Base-by-base conservation (phyloP, 1,140 invertebrate species). In the Apis dorsata region DNA sequence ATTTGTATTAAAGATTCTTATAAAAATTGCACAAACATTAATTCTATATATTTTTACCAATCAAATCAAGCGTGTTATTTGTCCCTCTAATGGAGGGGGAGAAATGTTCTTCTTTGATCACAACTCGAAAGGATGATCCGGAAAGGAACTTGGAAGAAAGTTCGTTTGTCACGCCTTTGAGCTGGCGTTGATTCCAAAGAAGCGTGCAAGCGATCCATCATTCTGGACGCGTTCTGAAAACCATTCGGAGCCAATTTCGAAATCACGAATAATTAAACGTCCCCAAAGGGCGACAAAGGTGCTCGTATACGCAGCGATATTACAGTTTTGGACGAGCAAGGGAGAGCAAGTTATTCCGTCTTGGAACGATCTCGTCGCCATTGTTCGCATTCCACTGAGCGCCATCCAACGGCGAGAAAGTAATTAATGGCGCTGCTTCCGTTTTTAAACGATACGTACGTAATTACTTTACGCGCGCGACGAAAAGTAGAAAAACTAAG, bases 241-340 rank as follows among this genome's bases (percentile, higher is more conserved):
- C 59, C 57, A 49, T 5, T 28, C 49, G 12, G 15, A 11, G 4
- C 59, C 34, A 75, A 28, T 76, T 28, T 34, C 24, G 2, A 65
- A 28, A 17, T 19, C 12, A 15, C 28, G 65, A 78, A 24, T 79
- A 79, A 79, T 79, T 79, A 79, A 79, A 70, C 76, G 53, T 59
- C 65, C n/a, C 59, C 34, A 44, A 44, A 19, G 5, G 34, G 1
- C 65, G 28, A 79, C 17, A 24, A 79, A 17, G 49, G 28, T 15
- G 21, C 75, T 24, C 9, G 65, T 69, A 19, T 44, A 17, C 21
- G 4, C 12, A 51, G 63, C 28, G 34, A 17, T 70, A 79, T 70
- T 28, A 21, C 65, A 44, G 34, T 79, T 79, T 24, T 17, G 53
- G 76, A 59, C 19, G 76, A n/a, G 49, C 28, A 28, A 70, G 70